A percentile compares a stretch with the other conserved stretches of the same genome.
These are phyloP conservation scores for Pitta sordida DNA, from an alignment of 2,113 vertebrate genomes.

Conservation along the genomic window DNA sequence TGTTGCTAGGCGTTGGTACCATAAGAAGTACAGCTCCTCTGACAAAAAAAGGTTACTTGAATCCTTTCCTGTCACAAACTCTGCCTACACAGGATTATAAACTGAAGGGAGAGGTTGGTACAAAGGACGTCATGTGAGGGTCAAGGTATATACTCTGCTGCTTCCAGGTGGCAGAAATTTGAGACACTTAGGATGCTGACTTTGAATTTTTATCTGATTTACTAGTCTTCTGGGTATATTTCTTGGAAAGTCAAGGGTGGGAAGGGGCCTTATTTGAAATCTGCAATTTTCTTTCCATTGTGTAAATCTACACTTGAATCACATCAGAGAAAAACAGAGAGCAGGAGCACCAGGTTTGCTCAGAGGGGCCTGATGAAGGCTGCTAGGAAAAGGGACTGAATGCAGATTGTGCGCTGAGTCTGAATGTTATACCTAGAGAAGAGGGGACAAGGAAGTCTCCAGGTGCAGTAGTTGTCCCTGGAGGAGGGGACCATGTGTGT, in stretches of 20 bases:
- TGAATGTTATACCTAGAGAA: neutral
- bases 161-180: conserved; percentile 19
- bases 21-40: neutral
- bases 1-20: neutral
- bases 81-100: neutral
- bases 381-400: neutral
- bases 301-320: neutral
- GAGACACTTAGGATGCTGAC: conserved; percentile 4
- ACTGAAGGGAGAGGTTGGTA: conserved; percentile 14
- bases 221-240: neutral
- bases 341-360: neutral
- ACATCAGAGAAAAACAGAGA: neutral
- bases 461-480: rapidly evolving
- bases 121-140: neutral
- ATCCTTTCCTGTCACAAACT: neutral
- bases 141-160: conserved; percentile 9
- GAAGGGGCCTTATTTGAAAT: neutral
- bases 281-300: neutral
- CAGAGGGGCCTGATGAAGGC: neutral
- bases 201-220: conserved; percentile 1
- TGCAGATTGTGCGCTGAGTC: neutral
- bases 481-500: rapidly evolving
- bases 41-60: neutral
- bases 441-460: neutral
- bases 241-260: neutral